A percentile compares a stretch with the other conserved stretches of the same genome.
phyloP scores from a whole-genome alignment of 2,797 vertebrate species.

The Chrosomus eos region DNA sequence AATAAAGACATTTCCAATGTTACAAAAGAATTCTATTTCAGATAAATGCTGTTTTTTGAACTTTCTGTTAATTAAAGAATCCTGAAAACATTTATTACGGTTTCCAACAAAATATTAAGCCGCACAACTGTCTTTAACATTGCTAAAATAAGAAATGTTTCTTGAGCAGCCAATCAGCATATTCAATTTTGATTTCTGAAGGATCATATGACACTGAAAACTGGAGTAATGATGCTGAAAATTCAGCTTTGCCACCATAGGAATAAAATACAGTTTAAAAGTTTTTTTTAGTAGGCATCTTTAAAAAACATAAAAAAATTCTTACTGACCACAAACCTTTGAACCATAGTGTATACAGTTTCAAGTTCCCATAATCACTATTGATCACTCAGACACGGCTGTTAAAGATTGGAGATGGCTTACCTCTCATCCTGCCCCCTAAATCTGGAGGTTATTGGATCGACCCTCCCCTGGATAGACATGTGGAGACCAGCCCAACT shows the following conservation, averaged over 20 bases:
- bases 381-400: constrained; percentile 67
- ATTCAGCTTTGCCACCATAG: neutral
- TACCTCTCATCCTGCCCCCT: constrained; percentile 78
- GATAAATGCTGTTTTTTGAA: neutral
- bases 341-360: constrained; percentile 37
- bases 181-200: neutral
- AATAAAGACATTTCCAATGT: neutral
- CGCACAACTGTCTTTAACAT: neutral
- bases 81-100: neutral
- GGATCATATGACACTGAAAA: neutral
- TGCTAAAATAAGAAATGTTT: neutral
- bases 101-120: neutral
- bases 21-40: neutral
- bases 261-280: neutral
- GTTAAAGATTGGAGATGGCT: constrained; percentile 76
- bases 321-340: neutral
- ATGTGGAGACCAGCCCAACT: constrained; percentile 73
- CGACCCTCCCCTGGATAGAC: constrained; percentile 76
- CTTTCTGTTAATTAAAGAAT: neutral
- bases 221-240: neutral
- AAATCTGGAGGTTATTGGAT: constrained; percentile 81
- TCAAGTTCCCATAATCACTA: neutral
- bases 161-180: neutral
- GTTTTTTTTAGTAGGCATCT: neutral
- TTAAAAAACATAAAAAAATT: neutral